A percentile compares a stretch with the other conserved stretches of the same genome.
These are phyloP conservation scores for Bathynomus jamesi DNA, from an alignment of 1,140 invertebrate genomes.

Conservation along the genomic window DNA sequence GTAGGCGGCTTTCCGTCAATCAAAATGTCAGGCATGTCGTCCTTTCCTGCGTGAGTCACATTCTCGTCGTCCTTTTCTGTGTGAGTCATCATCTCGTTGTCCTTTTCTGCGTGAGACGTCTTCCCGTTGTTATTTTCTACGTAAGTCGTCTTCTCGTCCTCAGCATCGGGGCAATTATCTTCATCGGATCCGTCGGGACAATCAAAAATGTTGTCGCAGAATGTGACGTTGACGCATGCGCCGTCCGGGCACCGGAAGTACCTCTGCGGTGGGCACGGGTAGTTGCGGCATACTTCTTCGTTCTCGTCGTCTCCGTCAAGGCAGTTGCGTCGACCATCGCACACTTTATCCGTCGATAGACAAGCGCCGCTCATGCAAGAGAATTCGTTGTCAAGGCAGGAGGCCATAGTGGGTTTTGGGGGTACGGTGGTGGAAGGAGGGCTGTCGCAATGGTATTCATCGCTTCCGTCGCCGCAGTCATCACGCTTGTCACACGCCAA, in stretches of 20 bases:
- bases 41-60: background rate
- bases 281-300: constrained; percentile 7
- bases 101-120: background rate
- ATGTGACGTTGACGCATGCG: constrained; percentile 11
- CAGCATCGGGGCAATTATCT: constrained; percentile 13
- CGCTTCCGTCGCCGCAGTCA: constrained; percentile 30
- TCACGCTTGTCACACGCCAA: constrained; percentile 20
- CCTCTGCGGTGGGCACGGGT: constrained; percentile 13
- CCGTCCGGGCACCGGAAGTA: constrained; percentile 16
- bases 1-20: background rate
- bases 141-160: background rate
- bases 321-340: constrained; percentile 28
- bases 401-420: background rate
- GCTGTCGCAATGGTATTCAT: constrained; percentile 19
- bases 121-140: background rate
- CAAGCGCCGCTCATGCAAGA: constrained; percentile 25
- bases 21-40: background rate
- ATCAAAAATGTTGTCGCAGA: constrained; percentile 20
- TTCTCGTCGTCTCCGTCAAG: constrained; percentile 25
- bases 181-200: constrained; percentile 30
- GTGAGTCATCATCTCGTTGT: background rate
- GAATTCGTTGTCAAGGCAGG: constrained; percentile 17
- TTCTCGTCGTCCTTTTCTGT: background rate
- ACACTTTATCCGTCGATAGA: constrained; percentile 20
- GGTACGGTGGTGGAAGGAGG: background rate